Conservation (phyloP, 2,888 invertebrate genomes). For the Agriopis leucophaearia region DNA sequence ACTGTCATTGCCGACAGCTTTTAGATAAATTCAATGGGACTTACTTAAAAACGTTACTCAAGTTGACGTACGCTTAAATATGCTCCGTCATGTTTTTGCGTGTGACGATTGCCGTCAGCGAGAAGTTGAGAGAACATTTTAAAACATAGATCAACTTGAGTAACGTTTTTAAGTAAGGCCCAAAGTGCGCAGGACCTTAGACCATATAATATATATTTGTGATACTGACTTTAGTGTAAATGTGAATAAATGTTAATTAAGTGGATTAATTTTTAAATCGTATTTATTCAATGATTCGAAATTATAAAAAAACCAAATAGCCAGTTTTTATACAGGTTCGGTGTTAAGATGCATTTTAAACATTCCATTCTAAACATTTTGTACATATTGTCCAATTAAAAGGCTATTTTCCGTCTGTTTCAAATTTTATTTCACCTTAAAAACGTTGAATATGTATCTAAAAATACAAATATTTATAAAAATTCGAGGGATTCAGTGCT, state of each 20-base stretch:
- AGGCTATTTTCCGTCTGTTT: constrained; percentile 68
- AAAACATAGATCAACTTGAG: too few species aligned
- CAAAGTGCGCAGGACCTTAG: constrained; percentile 29
- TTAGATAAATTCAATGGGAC: neutral
- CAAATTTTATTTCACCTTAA: constrained; percentile 61
- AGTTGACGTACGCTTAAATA: too few species aligned
- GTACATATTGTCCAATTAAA: constrained; percentile 67
- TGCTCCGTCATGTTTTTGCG: too few species aligned
- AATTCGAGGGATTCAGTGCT: constrained; percentile 71
- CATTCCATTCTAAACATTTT: constrained; percentile 42
- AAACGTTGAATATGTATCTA: constrained; percentile 62
- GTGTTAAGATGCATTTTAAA: constrained; percentile 33
- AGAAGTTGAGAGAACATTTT: too few species aligned
- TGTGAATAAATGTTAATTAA: constrained; percentile 75
- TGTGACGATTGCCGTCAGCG: too few species aligned
- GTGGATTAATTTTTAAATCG: constrained; percentile 57
- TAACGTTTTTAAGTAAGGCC: too few species aligned
- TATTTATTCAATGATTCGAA: constrained; percentile 42
- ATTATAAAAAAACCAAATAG: constrained; percentile 18
- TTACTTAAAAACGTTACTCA: too few species aligned
- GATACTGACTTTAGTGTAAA: constrained; percentile 62
- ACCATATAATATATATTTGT: constrained; percentile 52
- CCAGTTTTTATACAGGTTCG: constrained; percentile 28
- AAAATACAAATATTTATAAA: constrained; percentile 63
- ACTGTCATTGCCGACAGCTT: neutral